phyloP scores from a whole-genome alignment of 2,797 vertebrate species.

The Uromys caudimaculatus region DNA sequence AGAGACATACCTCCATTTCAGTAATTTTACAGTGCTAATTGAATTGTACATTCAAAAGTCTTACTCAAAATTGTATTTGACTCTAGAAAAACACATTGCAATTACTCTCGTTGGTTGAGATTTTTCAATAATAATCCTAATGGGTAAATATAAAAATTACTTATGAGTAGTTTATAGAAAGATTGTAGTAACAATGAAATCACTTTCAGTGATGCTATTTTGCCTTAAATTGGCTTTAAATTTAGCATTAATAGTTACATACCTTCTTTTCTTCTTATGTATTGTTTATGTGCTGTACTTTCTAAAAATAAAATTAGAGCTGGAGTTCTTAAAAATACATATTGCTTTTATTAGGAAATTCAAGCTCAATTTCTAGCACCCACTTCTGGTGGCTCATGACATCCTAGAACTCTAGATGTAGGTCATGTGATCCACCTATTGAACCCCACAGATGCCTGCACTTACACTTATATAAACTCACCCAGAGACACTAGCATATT shows the following conservation, averaged over 20 bases:
- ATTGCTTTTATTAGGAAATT: background rate
- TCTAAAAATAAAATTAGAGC: background rate
- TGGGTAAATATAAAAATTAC: background rate
- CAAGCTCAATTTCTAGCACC: too few relatives aligned
- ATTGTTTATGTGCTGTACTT: background rate
- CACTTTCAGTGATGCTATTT: background rate
- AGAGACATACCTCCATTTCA: background rate
- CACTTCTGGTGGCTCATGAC: background rate
- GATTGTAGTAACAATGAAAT: background rate
- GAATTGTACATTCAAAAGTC: background rate
- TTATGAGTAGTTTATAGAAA: background rate
- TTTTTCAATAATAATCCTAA: background rate
- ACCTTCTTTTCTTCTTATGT: background rate
- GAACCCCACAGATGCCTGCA: background rate
- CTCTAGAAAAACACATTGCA: background rate
- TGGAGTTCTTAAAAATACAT: background rate
- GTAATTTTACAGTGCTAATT: background rate
- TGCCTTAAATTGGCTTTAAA: background rate
- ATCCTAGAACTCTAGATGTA: background rate
- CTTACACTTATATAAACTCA: background rate
- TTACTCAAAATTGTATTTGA: background rate
- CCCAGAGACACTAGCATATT: background rate
- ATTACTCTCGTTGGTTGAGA: background rate
- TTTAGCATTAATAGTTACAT: background rate
- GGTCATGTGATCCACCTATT: background rate